Conservation (phyloP, 1,140 invertebrate genomes). For the Tachypleus tridentatus region DNA sequence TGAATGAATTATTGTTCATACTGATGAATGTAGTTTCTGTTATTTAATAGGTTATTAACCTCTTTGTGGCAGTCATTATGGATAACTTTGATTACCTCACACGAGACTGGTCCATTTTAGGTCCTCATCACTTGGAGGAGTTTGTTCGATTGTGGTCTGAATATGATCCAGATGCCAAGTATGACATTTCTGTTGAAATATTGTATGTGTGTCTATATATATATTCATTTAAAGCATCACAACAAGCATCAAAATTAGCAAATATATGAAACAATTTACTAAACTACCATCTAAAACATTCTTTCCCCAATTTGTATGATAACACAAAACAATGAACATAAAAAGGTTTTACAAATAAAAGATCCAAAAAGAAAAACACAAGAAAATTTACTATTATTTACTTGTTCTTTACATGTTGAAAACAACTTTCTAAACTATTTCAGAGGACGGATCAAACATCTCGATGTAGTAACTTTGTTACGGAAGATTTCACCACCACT, state of each 20-base stretch:
- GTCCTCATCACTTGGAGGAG: conserved; percentile 98
- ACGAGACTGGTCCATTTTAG: conserved; percentile 97
- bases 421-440: background rate
- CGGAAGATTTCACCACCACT: conserved; percentile 97
- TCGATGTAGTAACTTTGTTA: conserved; percentile 95
- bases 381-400: too few relatives aligned
- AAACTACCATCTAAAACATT: too few relatives aligned
- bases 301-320: too few relatives aligned
- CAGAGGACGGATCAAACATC: conserved; percentile 89
- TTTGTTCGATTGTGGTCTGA: conserved; percentile 98
- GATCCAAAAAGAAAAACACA: too few relatives aligned
- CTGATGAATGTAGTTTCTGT: background rate
- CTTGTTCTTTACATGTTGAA: background rate
- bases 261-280: too few relatives aligned
- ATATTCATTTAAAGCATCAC: too few relatives aligned
- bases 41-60: conserved; percentile 68
- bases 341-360: too few relatives aligned
- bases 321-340: too few relatives aligned
- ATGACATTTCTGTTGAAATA: background rate
- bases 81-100: conserved; percentile 99
- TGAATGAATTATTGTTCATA: too few relatives aligned
- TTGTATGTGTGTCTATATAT: too few relatives aligned
- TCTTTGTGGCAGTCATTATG: conserved; percentile 99
- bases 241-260: too few relatives aligned
- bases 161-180: conserved; percentile 92